Base-by-base conservation (phyloP, 1,140 invertebrate genomes). In the Phenacoccus solenopsis region DNA sequence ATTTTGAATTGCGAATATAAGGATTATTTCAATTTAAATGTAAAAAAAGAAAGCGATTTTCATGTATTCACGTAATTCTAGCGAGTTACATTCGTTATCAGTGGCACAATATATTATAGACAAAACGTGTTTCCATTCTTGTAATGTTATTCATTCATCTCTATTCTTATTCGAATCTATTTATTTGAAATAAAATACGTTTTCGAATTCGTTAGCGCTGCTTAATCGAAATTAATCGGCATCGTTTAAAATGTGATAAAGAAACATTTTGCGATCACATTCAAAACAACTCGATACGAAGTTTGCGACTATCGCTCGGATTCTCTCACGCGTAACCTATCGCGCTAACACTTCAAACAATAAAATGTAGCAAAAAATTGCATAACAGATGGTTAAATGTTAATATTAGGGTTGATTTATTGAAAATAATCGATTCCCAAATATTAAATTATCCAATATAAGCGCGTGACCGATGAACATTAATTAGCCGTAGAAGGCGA, bases 401-500 rank as follows among this genome's bases (percentile, higher is more conserved):
- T 16, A 16, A 16, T 49, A 16, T 49, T n/a, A 2, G 20, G 3
- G 38, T n/a, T 3, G 13, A 9, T 49, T 49, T 49, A 49, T n/a
- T 2, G 20, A 49, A 49, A 3, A 9, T 16, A 3, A 49, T 9
- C 38, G 20, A 9, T 49, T 49, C 16, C 12, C 5, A 2, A n/a
- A 49, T 4, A n/a, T 4, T 16, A 49, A 49, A 9, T 49, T 49
- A 2, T 9, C 16, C 38, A 16, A 49, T n/a, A n/a, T 49, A 49
- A 49, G 38, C 38, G 13, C 38, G 38, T n/a, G 38, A 49, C 38
- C 13, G 20, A 49, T n/a, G n/a, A n/a, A 49, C 38, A 49, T 49
- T 49, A 49, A 49, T 49, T 49, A 49, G 38, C 38, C 38, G 38
- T 49, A 49, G 12, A 49, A 49, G 38, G 38, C 59, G 59, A 64